Evolutionary conservation across 2,113 vertebrate genomes (phyloP).

Genomic region (Nestor notabilis): DNA sequence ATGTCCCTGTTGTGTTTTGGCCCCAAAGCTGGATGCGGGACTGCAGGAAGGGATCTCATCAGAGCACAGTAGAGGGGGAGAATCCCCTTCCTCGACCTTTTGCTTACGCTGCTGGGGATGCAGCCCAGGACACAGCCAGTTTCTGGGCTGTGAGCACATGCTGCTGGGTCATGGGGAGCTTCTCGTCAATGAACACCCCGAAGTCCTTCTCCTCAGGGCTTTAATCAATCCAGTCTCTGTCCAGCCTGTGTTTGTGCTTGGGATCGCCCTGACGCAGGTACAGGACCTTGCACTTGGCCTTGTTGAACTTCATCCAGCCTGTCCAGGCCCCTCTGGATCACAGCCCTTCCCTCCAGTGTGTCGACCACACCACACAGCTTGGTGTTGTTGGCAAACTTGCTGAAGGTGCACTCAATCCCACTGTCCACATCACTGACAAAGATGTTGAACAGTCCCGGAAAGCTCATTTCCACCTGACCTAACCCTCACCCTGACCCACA

Average conservation of each 20-base stretch:
- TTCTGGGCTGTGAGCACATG: background rate
- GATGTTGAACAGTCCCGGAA: background rate
- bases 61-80: background rate
- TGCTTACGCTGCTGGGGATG: background rate
- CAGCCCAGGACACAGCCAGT: background rate
- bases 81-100: background rate
- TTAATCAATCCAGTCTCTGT: background rate
- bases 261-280: background rate
- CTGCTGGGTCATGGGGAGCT: background rate
- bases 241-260: background rate
- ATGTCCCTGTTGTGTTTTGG: background rate
- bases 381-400: background rate
- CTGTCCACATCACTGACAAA: background rate
- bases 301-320: background rate
- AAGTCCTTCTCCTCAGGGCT: background rate
- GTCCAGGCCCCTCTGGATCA: background rate
- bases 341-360: background rate
- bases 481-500: background rate
- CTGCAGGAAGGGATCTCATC: background rate
- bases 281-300: background rate
- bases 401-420: background rate
- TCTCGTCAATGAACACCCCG: background rate
- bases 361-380: background rate
- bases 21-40: background rate
- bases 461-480: background rate